Evolutionary conservation across 2,113 vertebrate genomes (phyloP), one percentile per base, ranked within the genome.

Genomic region (Laterallus jamaicensis): DNA sequence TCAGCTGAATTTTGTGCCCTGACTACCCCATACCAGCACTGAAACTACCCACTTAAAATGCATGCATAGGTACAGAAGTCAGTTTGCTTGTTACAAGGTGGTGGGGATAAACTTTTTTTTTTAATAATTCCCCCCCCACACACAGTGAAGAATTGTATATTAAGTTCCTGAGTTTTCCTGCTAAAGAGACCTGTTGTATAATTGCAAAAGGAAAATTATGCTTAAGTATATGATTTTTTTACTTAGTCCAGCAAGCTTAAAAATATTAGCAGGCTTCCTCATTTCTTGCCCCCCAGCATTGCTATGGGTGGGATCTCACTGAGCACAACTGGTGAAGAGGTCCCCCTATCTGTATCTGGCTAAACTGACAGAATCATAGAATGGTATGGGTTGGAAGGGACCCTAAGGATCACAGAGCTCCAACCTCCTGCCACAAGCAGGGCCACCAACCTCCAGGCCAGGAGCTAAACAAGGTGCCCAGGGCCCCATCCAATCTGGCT

Each of bases 1-100:
- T 49, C 92, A 78, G 86, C 49, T 69, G 77, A 69, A 71, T 18
- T 82, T 22, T 78, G 88, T 78, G 94, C 64, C 91, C 88, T 40
- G 50, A 2, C 68, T 44, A 40, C 77, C 35, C 52, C 69, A 31
- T 4, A 28, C 66, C 31, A 71, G 49, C 49, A 15, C 69, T 4
- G 9, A 87, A 66, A 56, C 13, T 39, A 73, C 42, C 84, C 74
- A 5, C 77, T 49, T 69, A 69, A 85, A 87, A 84, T 20, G 44
- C 39, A 35, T 3, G 24, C n/a, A 21, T 7, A 32, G 39, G 32
- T 76, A 56, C 44, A 80, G 28, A 70, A 87, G 20, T 37, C 64
- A 60, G 32, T 12, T 26, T 54, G 71, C n/a, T 6, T 68, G 32
- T 32, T 67, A 29, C 0, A 1, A 4, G 66, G 18, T 50, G 37